A percentile compares a stretch with the other conserved stretches of the same genome.
phyloP scores from a whole-genome alignment of 2,113 vertebrate genomes.

The Bos javanicus region DNA sequence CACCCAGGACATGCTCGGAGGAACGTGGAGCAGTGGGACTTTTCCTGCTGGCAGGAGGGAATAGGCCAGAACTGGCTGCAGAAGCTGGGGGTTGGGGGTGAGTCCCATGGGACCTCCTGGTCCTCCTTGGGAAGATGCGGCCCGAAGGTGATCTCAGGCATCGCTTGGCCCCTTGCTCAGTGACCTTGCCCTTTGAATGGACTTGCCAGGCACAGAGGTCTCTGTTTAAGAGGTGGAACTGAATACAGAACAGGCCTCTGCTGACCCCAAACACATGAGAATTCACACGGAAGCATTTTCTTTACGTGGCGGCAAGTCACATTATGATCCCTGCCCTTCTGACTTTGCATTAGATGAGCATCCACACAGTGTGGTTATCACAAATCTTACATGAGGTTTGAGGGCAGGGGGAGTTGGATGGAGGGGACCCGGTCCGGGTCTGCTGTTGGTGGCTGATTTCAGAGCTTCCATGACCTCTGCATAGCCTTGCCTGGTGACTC shows the following conservation, averaged over 20 bases:
- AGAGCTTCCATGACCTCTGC: background rate
- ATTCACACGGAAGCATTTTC: background rate
- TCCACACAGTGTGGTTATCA: rapidly evolving
- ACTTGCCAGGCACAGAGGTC: rapidly evolving
- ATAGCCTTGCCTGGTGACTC: rapidly evolving
- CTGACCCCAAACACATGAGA: rapidly evolving
- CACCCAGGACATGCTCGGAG: rapidly evolving
- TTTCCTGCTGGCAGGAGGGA: rapidly evolving
- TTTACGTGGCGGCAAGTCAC: background rate
- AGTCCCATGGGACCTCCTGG: rapidly evolving
- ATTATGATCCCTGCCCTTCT: background rate
- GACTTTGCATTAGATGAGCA: background rate
- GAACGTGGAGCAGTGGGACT: rapidly evolving
- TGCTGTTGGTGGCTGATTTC: background rate
- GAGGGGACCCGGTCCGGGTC: rapidly evolving
- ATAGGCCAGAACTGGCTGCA: too few relatives aligned
- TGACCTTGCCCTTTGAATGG: background rate
- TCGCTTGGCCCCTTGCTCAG: background rate
- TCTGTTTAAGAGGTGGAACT: background rate
- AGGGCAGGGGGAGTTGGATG: rapidly evolving
- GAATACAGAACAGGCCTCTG: rapidly evolving
- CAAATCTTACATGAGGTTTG: background rate
- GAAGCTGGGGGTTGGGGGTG: rapidly evolving
- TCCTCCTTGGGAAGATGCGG: background rate
- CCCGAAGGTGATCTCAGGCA: background rate